A percentile compares a stretch with the other conserved stretches of the same genome.
Conservation (phyloP, 2,888 invertebrate species). For the Acanthopleura granulata region DNA sequence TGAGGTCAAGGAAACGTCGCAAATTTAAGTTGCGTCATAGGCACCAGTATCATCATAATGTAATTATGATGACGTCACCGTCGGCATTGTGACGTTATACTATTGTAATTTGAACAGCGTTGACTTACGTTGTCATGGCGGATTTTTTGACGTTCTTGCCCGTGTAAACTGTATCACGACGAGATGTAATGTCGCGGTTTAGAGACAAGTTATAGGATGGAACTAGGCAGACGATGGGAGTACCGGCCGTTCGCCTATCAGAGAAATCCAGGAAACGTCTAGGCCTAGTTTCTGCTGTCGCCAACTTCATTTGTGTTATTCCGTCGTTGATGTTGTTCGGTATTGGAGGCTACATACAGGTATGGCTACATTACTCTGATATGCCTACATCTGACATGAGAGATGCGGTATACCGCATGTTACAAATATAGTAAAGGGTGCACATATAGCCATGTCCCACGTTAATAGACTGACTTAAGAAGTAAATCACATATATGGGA, state of each 20-base stretch:
- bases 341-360: conserved; percentile 3
- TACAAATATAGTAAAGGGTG: too few relatives aligned
- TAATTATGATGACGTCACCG: too few relatives aligned
- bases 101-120: conserved; percentile 1
- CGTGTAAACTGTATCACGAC: not conserved
- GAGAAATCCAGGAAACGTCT: not conserved
- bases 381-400: not conserved
- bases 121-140: not conserved
- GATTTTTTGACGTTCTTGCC: not conserved
- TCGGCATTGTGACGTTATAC: not conserved
- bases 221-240: conserved; percentile 10
- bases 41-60: too few relatives aligned
- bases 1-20: too few relatives aligned
- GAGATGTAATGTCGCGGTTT: not conserved
- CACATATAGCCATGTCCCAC: too few relatives aligned
- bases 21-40: too few relatives aligned
- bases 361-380: not conserved
- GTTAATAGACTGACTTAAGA: too few relatives aligned
- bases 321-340: conserved; percentile 22
- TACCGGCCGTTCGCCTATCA: conserved; percentile 11
- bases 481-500: too few relatives aligned
- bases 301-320: conserved; percentile 38
- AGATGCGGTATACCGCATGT: too few relatives aligned
- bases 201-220: conserved; percentile 4
- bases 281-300: conserved; percentile 28